These are phyloP conservation scores for Globodera ellingtonae DNA, from an alignment of 1,140 invertebrate genomes.

Conservation along the genomic window DNA sequence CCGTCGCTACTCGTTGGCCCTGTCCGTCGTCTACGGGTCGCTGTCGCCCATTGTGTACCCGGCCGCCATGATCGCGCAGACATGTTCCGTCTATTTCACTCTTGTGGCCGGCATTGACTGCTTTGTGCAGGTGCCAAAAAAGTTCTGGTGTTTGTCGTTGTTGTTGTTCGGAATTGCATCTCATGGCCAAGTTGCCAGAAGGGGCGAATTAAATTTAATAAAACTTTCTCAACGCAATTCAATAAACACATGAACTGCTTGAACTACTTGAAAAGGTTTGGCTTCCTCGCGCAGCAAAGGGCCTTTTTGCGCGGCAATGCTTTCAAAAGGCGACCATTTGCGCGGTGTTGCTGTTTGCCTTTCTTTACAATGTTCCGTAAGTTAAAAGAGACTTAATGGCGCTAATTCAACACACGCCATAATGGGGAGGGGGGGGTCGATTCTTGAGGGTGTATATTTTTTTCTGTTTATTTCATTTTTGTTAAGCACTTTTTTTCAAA, in stretches of 20 bases:
- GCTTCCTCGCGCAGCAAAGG: slow-evolving; percentile 39
- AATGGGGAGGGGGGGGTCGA: too few species aligned
- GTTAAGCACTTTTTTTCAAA: too few species aligned
- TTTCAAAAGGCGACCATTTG: slow-evolving; percentile 29
- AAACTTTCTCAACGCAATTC: neutral
- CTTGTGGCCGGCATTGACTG: slow-evolving; percentile 61
- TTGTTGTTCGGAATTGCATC: neutral
- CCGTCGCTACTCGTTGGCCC: slow-evolving; percentile 55
- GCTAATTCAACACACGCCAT: too few species aligned
- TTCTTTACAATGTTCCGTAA: slow-evolving; percentile 61
- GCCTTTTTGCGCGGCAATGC: slow-evolving; percentile 34
- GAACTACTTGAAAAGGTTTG: slow-evolving; percentile 49
- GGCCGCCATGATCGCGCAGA: slow-evolving; percentile 62
- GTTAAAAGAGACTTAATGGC: neutral
- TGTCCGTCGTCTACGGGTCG: slow-evolving; percentile 51
- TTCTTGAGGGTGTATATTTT: too few species aligned
- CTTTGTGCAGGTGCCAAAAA: slow-evolving; percentile 59
- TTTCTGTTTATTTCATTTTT: too few species aligned
- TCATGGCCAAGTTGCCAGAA: neutral
- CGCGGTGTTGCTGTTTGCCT: slow-evolving; percentile 52
- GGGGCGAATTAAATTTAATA: neutral
- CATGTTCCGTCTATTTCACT: slow-evolving; percentile 65
- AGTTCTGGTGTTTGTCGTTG: too few species aligned
- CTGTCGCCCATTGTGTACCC: slow-evolving; percentile 61
- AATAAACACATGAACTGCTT: neutral